Percentiles rank a stretch among this genome's conserved stretches.
These are phyloP conservation scores for Siniperca knerii DNA, from an alignment of 2,113 vertebrate genomes.

Conservation along the genomic window DNA sequence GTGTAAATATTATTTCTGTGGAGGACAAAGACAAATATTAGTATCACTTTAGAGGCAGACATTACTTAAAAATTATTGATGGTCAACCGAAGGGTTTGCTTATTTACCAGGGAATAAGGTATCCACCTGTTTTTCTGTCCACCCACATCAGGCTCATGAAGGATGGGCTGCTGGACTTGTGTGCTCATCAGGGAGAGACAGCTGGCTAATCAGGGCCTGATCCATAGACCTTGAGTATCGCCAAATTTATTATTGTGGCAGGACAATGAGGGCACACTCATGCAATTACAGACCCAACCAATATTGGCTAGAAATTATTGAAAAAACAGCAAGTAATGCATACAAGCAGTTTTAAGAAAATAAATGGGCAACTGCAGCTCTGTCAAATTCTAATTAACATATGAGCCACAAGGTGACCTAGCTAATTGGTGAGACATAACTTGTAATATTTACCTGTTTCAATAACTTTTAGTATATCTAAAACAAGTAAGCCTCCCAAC, in stretches of 20 bases:
- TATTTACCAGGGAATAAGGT: slow-evolving; percentile 63
- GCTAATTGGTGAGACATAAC: slow-evolving; percentile 22
- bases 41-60: not conserved
- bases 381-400: slow-evolving; percentile 65
- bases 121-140: slow-evolving; percentile 83
- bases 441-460: slow-evolving; percentile 14
- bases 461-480: slow-evolving; percentile 7
- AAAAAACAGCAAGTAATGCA: slow-evolving; percentile 67
- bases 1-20: not conserved
- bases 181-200: slow-evolving; percentile 84
- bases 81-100: slow-evolving; percentile 42
- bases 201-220: slow-evolving; percentile 83
- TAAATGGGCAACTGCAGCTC: slow-evolving; percentile 60
- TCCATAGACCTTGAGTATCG: slow-evolving; percentile 84
- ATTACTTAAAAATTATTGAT: slow-evolving; percentile 17
- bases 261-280: slow-evolving; percentile 85
- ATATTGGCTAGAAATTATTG: slow-evolving; percentile 83
- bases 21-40: not conserved
- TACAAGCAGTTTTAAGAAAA: slow-evolving; percentile 71
- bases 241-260: slow-evolving; percentile 90
- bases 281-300: slow-evolving; percentile 81
- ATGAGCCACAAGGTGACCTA: slow-evolving; percentile 23
- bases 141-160: slow-evolving; percentile 81
- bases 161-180: slow-evolving; percentile 74
- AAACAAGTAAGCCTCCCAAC: not conserved